phyloP scores from a whole-genome alignment of 2,888 invertebrate species.

The Norana najaformis region DNA sequence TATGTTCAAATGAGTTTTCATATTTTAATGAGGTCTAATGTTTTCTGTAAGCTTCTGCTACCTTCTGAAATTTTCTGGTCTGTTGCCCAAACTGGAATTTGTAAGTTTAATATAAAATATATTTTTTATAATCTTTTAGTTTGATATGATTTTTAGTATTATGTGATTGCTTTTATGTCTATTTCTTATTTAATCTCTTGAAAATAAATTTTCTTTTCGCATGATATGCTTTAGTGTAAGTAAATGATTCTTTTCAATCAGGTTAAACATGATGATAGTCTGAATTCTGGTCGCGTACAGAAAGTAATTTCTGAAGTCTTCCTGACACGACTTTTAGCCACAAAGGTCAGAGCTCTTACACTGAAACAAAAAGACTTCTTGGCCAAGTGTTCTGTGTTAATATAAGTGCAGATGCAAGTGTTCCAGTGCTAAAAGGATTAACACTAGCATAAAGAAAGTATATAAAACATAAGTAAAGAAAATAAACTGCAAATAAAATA shows the following conservation, averaged over 20 bases:
- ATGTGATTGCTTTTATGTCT: not conserved
- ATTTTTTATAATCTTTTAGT: too few relatives aligned
- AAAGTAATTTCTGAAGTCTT: slow-evolving; percentile 95
- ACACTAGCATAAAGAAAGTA: not conserved
- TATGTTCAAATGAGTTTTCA: not conserved
- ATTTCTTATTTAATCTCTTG: not conserved
- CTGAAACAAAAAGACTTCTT: not conserved
- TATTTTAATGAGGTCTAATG: not conserved
- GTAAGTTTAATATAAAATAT: not conserved
- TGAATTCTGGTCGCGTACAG: slow-evolving; percentile 39
- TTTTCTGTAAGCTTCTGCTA: not conserved
- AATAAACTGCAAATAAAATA: too few relatives aligned
- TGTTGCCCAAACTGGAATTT: not conserved
- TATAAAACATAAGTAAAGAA: too few relatives aligned
- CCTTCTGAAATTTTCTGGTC: not conserved
- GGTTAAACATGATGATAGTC: slow-evolving; percentile 37
- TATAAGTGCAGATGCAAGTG: not conserved
- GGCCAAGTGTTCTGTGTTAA: not conserved
- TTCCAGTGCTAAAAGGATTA: not conserved
- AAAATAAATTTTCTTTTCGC: not conserved
- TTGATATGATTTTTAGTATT: not conserved
- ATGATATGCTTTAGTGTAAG: not conserved
- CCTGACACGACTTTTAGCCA: slow-evolving; percentile 88
- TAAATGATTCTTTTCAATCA: not conserved
- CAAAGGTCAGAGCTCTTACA: slow-evolving; percentile 73